Evolutionary conservation across 2,888 invertebrate species (phyloP).

Genomic region (Thecophora atra): DNA sequence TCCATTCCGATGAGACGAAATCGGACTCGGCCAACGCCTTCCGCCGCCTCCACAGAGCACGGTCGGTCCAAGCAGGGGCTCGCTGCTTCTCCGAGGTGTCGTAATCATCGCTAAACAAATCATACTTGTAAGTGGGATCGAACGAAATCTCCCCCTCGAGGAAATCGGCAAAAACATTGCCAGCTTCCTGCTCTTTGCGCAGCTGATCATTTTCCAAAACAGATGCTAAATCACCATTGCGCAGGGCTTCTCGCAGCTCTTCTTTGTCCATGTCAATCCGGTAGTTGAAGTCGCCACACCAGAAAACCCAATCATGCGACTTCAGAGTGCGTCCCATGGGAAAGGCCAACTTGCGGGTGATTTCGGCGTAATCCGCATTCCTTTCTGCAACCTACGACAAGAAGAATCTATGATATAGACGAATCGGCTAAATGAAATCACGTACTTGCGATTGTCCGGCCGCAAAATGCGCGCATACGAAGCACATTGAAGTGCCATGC

Average conservation of each 20-base stretch:
- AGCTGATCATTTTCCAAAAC: slow-evolving; percentile 91
- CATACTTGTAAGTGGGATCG: slow-evolving; percentile 98
- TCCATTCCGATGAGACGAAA: slow-evolving; percentile 71
- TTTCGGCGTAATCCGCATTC: slow-evolving; percentile 96
- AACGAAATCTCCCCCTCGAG: slow-evolving; percentile 91
- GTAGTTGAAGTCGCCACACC: slow-evolving; percentile 99
- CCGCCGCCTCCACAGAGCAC: slow-evolving; percentile 91
- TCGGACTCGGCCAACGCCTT: slow-evolving; percentile 78
- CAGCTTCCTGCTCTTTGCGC: slow-evolving; percentile 78
- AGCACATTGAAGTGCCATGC: slow-evolving; percentile 93
- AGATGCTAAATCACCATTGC: slow-evolving; percentile 71
- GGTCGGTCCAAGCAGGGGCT: slow-evolving; percentile 98
- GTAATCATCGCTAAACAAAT: slow-evolving; percentile 97
- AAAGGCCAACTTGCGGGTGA: slow-evolving; percentile 88
- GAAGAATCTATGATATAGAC: neutral
- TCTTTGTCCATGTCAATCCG: slow-evolving; percentile 95
- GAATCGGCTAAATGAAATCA: neutral
- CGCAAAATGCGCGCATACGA: slow-evolving; percentile 98
- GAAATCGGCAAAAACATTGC: slow-evolving; percentile 91
- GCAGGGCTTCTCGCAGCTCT: slow-evolving; percentile 86
- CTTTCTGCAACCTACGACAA: slow-evolving; percentile 71
- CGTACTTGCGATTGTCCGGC: slow-evolving; percentile 96
- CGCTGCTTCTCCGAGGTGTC: slow-evolving; percentile 98
- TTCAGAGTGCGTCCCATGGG: slow-evolving; percentile 92
- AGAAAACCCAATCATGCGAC: slow-evolving; percentile 98